These are phyloP conservation scores for Adelosebastes latens DNA, from an alignment of 2,797 vertebrate genomes.

Conservation along the genomic window DNA sequence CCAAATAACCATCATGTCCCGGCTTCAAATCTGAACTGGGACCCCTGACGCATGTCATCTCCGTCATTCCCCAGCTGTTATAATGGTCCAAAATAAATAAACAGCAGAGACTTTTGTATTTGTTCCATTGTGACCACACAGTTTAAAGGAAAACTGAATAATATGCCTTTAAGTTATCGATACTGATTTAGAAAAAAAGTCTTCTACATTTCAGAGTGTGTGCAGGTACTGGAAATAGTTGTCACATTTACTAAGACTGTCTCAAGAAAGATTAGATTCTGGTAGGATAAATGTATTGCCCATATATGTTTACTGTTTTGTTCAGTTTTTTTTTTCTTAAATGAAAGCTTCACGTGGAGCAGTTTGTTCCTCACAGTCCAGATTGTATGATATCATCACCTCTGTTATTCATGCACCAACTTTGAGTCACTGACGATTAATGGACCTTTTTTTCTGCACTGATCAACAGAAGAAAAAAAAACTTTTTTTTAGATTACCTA, in stretches of 20 bases:
- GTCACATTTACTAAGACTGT: background rate
- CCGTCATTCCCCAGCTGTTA: background rate
- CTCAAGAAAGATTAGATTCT: background rate
- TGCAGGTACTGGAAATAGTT: background rate
- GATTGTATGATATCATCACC: background rate
- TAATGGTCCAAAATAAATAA: background rate
- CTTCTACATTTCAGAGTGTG: background rate
- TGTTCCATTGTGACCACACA: background rate
- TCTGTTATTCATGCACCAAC: background rate
- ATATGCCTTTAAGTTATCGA: background rate
- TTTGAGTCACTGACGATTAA: conserved; percentile 6
- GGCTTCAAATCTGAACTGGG: background rate
- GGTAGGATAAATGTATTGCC: background rate
- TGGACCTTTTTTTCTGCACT: background rate
- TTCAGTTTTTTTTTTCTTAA: background rate
- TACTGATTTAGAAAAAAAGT: background rate
- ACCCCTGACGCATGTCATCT: background rate
- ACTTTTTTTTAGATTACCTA: background rate
- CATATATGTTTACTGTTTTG: background rate
- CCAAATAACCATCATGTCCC: conserved; percentile 6
- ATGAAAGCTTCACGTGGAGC: background rate
- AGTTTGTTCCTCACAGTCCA: background rate
- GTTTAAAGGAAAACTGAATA: background rate
- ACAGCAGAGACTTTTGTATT: background rate
- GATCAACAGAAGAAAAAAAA: background rate